phyloP scores from a whole-genome alignment of 2,888 invertebrate genomes.

The Leucophenga montana region DNA sequence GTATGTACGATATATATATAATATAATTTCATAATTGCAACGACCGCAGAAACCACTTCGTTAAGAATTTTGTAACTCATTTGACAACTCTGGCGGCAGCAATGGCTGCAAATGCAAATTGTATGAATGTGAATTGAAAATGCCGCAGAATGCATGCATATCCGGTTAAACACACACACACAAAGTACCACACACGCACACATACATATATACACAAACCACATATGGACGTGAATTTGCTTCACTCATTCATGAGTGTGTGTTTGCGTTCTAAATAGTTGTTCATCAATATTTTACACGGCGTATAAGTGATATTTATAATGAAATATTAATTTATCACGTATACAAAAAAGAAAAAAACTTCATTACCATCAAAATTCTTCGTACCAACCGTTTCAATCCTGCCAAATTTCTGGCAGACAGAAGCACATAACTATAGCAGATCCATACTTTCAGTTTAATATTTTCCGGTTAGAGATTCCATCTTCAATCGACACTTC shows the following conservation, averaged over 20 bases:
- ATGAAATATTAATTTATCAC: slow-evolving; percentile 47
- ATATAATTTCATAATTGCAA: slow-evolving; percentile 63
- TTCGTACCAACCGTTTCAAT: too few relatives aligned
- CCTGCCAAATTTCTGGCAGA: too few relatives aligned
- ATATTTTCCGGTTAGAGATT: too few relatives aligned
- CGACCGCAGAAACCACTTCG: slow-evolving; percentile 62
- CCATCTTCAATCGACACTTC: too few relatives aligned
- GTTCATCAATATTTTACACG: not conserved
- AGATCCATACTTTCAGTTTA: too few relatives aligned
- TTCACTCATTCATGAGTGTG: slow-evolving; percentile 14
- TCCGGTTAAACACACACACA: slow-evolving; percentile 34
- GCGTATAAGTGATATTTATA: not conserved
- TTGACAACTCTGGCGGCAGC: slow-evolving; percentile 42
- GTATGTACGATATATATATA: slow-evolving; percentile 10
- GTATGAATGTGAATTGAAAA: too few relatives aligned
- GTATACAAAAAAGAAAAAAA: slow-evolving; percentile 33
- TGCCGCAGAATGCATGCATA: slow-evolving; percentile 47
- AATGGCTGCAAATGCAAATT: slow-evolving; percentile 55
- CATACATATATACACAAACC: slow-evolving; percentile 17
- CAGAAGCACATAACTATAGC: too few relatives aligned
- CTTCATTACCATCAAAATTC: slow-evolving; percentile 31
- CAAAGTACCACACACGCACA: not conserved
- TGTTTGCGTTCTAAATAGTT: not conserved
- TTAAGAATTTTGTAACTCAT: slow-evolving; percentile 58
- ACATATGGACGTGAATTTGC: slow-evolving; percentile 8